A percentile compares a stretch with the other conserved stretches of the same genome.
phyloP scores from a whole-genome alignment of 1,140 invertebrate species.

The Bombus pyrosoma region DNA sequence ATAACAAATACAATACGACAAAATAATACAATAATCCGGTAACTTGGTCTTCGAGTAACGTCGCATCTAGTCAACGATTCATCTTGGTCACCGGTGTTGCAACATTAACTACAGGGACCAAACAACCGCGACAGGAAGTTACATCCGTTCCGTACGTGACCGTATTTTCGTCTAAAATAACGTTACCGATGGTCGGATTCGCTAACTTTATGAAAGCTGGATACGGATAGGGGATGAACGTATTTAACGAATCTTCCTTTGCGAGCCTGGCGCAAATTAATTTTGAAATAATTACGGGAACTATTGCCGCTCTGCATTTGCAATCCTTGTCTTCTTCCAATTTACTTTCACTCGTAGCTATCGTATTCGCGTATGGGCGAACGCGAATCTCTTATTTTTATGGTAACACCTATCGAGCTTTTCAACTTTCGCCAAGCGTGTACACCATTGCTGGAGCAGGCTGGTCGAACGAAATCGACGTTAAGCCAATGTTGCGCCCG shows the following conservation, averaged over 20 bases:
- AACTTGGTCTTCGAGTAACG: neutral
- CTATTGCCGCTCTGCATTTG: no score
- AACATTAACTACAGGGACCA: neutral
- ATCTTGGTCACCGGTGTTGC: neutral
- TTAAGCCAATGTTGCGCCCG: neutral
- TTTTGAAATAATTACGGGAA: slow-evolving; percentile 5
- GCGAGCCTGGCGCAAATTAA: neutral
- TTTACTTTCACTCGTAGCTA: neutral
- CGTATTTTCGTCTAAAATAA: neutral
- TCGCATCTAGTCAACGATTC: neutral
- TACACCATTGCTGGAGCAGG: neutral
- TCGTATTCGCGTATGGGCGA: no score
- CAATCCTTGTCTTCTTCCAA: neutral
- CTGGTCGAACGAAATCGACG: neutral
- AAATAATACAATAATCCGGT: neutral
- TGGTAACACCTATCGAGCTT: no score
- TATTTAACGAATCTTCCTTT: neutral
- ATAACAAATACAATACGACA: no score
- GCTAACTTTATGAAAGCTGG: neutral
- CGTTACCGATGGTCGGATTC: neutral
- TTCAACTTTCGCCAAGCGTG: no score
- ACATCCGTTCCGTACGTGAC: neutral
- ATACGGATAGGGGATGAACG: neutral
- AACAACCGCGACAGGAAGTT: neutral
- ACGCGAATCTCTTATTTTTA: no score